Percentiles rank a stretch among this genome's conserved stretches.
These are phyloP conservation scores for Polyploca ridens DNA, from an alignment of 2,888 invertebrate genomes.

Conservation along the genomic window DNA sequence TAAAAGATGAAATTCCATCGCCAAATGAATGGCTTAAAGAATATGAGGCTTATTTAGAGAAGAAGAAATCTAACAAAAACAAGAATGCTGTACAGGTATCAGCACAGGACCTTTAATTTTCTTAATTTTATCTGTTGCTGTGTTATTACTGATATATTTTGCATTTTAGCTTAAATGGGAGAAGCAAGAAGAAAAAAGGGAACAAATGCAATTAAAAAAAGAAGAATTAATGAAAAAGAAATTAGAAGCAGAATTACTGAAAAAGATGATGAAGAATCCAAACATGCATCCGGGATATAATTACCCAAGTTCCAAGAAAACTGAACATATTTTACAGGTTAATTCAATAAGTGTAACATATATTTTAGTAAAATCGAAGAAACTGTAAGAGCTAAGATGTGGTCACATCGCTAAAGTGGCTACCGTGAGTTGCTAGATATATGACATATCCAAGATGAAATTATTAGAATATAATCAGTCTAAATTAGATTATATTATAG, in stretches of 20 bases:
- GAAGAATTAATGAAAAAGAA: conserved; percentile 50
- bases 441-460: too few relatives aligned
- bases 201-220: conserved; percentile 44
- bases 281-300: conserved; percentile 64
- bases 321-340: conserved; percentile 48
- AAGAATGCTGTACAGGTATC: conserved; percentile 47
- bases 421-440: too few relatives aligned
- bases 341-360: not conserved
- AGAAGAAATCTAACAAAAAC: conserved; percentile 53
- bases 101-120: not conserved
- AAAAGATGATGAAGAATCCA: conserved; percentile 70
- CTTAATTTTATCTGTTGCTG: not conserved
- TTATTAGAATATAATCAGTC: too few relatives aligned
- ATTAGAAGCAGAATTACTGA: conserved; percentile 47
- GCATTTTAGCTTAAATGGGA: conserved; percentile 49
- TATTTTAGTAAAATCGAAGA: not conserved
- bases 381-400: too few relatives aligned
- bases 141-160: not conserved
- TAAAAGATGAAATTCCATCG: conserved; percentile 55
- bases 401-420: too few relatives aligned
- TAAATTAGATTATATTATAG: too few relatives aligned
- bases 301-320: conserved; percentile 60
- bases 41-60: conserved; percentile 48
- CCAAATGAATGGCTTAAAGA: conserved; percentile 62
- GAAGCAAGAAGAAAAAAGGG: conserved; percentile 49